phyloP scores from a whole-genome alignment of 1,140 invertebrate genomes.

The Trachymyrmex septentrionalis region DNA sequence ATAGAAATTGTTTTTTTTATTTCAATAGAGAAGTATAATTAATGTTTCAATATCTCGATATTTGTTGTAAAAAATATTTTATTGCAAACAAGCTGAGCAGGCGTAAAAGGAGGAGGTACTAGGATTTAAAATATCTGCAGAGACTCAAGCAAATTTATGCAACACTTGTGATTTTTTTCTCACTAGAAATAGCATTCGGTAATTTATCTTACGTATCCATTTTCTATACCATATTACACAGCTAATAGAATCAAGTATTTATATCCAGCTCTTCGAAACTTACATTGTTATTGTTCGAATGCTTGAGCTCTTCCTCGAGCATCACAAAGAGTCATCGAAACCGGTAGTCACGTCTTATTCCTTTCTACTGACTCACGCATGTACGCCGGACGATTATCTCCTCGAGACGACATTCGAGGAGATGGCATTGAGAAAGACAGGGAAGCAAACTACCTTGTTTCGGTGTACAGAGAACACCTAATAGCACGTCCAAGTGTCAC shows the following conservation, averaged over 20 bases:
- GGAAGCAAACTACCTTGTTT: slow-evolving; percentile 31
- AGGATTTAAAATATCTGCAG: not conserved
- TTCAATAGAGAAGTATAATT: not conserved
- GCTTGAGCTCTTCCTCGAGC: not conserved
- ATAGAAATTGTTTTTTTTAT: not conserved
- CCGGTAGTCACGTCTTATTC: slow-evolving; percentile 32
- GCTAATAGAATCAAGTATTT: not conserved
- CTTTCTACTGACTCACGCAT: slow-evolving; percentile 15
- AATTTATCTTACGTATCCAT: not conserved
- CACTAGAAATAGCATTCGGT: not conserved
- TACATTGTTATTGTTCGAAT: not conserved
- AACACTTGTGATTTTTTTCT: not conserved
- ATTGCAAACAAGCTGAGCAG: not conserved
- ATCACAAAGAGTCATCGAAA: slow-evolving; percentile 9
- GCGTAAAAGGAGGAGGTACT: not conserved
- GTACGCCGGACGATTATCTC: slow-evolving; percentile 26
- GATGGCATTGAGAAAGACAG: slow-evolving; percentile 16
- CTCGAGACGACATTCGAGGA: not conserved
- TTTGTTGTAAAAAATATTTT: not conserved
- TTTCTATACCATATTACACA: not conserved
- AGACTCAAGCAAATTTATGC: not conserved
- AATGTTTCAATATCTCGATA: not conserved
- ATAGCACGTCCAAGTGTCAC: slow-evolving; percentile 35
- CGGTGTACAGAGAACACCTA: slow-evolving; percentile 17
- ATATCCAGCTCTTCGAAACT: not conserved